These are phyloP conservation scores for Gobionotothen gibberifrons DNA, from an alignment of 2,797 vertebrate genomes.

Conservation along the genomic window DNA sequence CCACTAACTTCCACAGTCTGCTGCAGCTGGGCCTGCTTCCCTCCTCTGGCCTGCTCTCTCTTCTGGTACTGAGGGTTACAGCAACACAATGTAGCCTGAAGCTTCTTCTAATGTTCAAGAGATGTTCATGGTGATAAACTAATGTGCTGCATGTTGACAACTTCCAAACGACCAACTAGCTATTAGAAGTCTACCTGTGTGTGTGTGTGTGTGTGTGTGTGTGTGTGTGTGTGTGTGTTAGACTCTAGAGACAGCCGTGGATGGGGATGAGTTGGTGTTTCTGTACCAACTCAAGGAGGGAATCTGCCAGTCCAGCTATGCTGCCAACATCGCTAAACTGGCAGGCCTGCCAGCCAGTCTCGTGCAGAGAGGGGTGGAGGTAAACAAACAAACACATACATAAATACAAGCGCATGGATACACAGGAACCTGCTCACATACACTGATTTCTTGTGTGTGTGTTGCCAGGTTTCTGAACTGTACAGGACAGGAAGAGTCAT, in stretches of 20 bases:
- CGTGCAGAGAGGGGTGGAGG: conserved; percentile 90
- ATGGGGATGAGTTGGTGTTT: conserved; percentile 93
- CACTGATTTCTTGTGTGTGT: conserved; percentile 17
- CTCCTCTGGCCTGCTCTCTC: conserved; percentile 85
- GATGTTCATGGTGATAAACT: conserved; percentile 17
- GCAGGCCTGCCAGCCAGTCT: conserved; percentile 90
- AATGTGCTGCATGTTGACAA: conserved; percentile 28
- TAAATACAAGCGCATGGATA: conserved; percentile 7
- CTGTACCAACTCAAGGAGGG: conserved; percentile 95
- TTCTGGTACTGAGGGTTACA: conserved; percentile 80
- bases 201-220: conserved; percentile 31
- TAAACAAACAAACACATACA: conserved; percentile 67
- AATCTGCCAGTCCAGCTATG: conserved; percentile 90
- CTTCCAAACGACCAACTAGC: conserved; percentile 19
- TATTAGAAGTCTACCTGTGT: conserved; percentile 27
- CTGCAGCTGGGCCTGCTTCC: conserved; percentile 91
- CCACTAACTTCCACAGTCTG: conserved; percentile 96
- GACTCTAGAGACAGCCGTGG: conserved; percentile 95
- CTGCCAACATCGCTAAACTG: conserved; percentile 93
- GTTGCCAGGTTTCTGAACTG: conserved; percentile 86
- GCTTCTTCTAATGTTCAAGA: conserved; percentile 17
- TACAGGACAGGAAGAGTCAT: conserved; percentile 86
- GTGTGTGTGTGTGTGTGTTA: conserved; percentile 63
- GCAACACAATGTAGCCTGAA: conserved; percentile 3
- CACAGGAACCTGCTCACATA: conserved; percentile 17